A percentile compares a stretch with the other conserved stretches of the same genome.
Conservation (phyloP, 1,140 invertebrate species). For the Gryllus bimaculatus region DNA sequence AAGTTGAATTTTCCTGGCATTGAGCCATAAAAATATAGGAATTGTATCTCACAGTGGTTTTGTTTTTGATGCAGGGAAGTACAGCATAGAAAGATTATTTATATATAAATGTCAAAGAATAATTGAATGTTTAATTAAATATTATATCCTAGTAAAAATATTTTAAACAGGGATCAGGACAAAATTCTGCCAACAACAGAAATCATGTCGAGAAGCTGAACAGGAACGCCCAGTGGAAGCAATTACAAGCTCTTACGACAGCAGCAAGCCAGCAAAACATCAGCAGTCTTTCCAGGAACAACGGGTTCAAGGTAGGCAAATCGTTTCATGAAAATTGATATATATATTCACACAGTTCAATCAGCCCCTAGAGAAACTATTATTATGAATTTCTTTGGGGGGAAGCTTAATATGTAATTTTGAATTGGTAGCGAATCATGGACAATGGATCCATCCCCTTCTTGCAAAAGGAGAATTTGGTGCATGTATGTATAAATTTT, state of each 20-base stretch:
- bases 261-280: conserved; percentile 69
- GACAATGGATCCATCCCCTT: too few species aligned
- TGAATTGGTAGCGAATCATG: too few species aligned
- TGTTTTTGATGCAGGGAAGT: background rate
- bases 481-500: too few species aligned
- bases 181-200: conserved; percentile 52
- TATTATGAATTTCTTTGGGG: background rate
- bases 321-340: background rate
- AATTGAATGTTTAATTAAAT: background rate
- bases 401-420: background rate
- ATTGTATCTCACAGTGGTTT: too few species aligned
- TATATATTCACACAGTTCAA: background rate
- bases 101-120: background rate
- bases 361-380: background rate
- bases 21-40: background rate
- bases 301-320: conserved; percentile 50
- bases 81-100: background rate
- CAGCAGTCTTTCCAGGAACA: conserved; percentile 72
- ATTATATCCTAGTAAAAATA: background rate
- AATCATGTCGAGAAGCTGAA: conserved; percentile 63
- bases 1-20: background rate
- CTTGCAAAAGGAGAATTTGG: too few species aligned
- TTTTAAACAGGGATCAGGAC: conserved; percentile 53
- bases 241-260: conserved; percentile 68
- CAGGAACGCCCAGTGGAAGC: conserved; percentile 81